These are phyloP conservation scores for Perizoma affinitatum DNA, from an alignment of 2,888 invertebrate species.

Conservation along the genomic window DNA sequence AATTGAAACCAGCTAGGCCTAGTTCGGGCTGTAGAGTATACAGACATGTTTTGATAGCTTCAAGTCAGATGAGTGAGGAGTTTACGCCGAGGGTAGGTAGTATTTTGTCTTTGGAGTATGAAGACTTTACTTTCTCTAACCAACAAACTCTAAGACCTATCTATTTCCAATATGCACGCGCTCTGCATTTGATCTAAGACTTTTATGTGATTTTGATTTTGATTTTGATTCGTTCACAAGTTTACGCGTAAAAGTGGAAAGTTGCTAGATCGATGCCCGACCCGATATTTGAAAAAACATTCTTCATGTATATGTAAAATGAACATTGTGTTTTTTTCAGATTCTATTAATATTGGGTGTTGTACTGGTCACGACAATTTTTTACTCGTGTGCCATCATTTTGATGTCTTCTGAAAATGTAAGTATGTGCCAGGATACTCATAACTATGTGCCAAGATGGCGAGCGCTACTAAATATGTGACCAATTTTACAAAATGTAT, in stretches of 20 bases:
- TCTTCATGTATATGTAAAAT: background rate
- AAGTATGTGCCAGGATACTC: conserved; percentile 28
- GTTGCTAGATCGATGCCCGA: background rate
- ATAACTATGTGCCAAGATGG: too few species aligned
- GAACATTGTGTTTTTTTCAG: conserved; percentile 44
- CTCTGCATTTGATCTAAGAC: too few species aligned
- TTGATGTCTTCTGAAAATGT: conserved; percentile 46
- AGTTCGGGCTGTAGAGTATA: conserved; percentile 55
- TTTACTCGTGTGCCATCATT: conserved; percentile 49
- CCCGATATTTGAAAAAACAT: background rate
- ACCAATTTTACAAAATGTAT: too few species aligned
- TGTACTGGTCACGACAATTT: conserved; percentile 50
- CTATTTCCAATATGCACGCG: too few species aligned
- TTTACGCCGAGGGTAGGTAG: conserved; percentile 54
- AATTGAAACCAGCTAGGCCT: conserved; percentile 42
- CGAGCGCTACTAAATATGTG: too few species aligned
- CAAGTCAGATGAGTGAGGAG: conserved; percentile 58
- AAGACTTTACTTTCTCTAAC: too few species aligned
- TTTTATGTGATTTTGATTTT: too few species aligned
- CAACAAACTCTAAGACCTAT: too few species aligned
- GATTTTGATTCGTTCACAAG: too few species aligned
- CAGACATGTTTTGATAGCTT: conserved; percentile 55
- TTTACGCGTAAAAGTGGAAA: too few species aligned
- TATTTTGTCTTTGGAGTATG: background rate
- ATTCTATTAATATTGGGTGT: conserved; percentile 48